Base-by-base conservation (phyloP, 1,140 invertebrate species). In the Leptinotarsa texana region DNA sequence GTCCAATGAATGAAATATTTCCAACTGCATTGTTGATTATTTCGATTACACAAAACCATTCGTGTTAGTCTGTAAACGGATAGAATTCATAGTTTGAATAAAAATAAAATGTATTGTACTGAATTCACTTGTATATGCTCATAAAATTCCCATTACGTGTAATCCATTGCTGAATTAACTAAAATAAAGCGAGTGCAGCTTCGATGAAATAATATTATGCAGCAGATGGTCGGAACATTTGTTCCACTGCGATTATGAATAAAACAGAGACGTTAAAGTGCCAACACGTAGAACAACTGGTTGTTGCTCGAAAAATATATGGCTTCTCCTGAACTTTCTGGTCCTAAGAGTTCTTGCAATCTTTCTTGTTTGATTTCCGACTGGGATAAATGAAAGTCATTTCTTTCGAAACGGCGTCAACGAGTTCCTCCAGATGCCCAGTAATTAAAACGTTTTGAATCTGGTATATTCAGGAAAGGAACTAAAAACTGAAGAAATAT, bases 131-230 rank as follows among this genome's bases (percentile, higher is more conserved):
- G 63, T 22, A 63, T 63, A 63, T 24, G 33, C 8, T 42, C 13
- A 67, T 67, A 67, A 27, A 67, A 27, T 42, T 18, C 3, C 21
- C 65, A 17, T 24, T 67, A 67, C 27, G 65, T n/a, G 24, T 24
- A n/a, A 67, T 67, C n/a, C 65, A 24, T 67, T 67, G 21, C 11
- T 13, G 42, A 67, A 67, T 24, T 67, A 67, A 27, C 65, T 42
- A 24, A 67, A 67, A 67, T 67, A 67, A 67, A 67, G 65, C 27
- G 65, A 15, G 42, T 42, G 27, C 42, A 17, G 24, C 13, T 17
- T 24, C 65, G 65, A 67, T 67, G 17, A 67, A 67, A 67, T 67
- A 67, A 67, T 67, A 67, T 67, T 67, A 33, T 67, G 65, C 65
- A 67, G 21, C 65, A 67, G 65, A 67, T 67, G 65, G 65, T 42